Percentiles rank a stretch among this genome's conserved stretches.
Conservation (phyloP, 2,888 invertebrate genomes). For the Zygothrica quintamaculata region DNA sequence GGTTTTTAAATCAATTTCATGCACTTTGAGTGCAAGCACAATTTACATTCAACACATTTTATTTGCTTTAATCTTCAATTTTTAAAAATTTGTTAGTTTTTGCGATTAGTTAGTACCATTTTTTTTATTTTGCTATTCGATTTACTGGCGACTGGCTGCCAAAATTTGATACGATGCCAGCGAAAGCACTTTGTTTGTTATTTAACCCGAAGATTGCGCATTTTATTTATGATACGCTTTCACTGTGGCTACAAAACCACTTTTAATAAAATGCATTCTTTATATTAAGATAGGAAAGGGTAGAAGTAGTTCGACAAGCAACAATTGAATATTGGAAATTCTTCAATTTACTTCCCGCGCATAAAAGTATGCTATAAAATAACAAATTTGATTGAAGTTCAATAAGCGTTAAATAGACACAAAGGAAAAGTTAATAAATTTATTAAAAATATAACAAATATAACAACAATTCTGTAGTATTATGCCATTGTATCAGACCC, state of each 20-base stretch:
- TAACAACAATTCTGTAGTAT: background rate
- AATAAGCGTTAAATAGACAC: no score
- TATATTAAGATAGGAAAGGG: no score
- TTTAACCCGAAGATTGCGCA: conserved; percentile 1
- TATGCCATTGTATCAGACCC: conserved; percentile 51
- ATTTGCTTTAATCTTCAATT: conserved; percentile 29
- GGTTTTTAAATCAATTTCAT: no score
- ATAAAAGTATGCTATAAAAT: no score
- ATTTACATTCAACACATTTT: no score
- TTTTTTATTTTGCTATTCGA: conserved; percentile 28
- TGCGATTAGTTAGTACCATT: conserved; percentile 47
- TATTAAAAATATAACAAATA: conserved; percentile 1
- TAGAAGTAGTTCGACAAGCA: no score
- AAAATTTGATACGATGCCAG: conserved; percentile 62
- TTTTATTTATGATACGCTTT: conserved; percentile 15
- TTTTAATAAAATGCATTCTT: background rate
- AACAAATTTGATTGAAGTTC: no score
- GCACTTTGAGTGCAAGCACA: conserved; percentile 29
- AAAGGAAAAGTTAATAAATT: background rate
- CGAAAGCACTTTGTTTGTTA: conserved; percentile 42
- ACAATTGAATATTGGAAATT: no score
- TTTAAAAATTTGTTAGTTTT: conserved; percentile 35
- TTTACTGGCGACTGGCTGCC: conserved; percentile 40
- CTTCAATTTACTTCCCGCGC: no score
- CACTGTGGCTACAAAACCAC: conserved; percentile 19